phyloP scores from a whole-genome alignment of 2,888 invertebrate species.

The Scrobipalpa costella region DNA sequence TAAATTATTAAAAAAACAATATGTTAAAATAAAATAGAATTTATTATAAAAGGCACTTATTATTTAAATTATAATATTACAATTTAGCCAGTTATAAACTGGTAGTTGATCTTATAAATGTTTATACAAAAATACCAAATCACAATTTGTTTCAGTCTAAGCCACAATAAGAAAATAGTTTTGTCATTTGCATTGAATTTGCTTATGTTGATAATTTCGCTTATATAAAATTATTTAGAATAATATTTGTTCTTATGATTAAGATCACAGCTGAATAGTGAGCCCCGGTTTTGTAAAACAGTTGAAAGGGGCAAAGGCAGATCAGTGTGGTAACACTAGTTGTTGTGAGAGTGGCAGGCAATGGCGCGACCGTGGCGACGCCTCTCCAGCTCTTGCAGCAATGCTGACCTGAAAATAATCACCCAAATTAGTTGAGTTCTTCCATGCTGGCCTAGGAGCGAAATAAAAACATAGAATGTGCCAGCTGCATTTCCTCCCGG shows the following conservation, averaged over 20 bases:
- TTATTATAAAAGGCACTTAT: conserved; percentile 12
- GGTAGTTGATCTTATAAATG: neutral
- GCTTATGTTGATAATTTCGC: neutral
- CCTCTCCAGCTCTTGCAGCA: conserved; percentile 88
- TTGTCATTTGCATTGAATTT: conserved; percentile 22
- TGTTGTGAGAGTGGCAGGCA: conserved; percentile 67
- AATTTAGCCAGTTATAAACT: conserved; percentile 1
- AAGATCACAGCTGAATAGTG: conserved; percentile 70
- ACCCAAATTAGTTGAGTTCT: neutral
- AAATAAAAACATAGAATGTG: too few species aligned
- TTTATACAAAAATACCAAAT: conserved; percentile 13
- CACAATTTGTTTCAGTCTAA: conserved; percentile 22
- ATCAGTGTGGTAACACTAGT: conserved; percentile 54
- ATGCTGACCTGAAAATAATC: conserved; percentile 83
- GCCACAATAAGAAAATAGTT: conserved; percentile 8
- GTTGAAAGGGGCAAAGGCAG: conserved; percentile 44
- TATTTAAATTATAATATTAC: conserved; percentile 4
- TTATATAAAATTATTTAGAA: neutral
- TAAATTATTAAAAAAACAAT: neutral
- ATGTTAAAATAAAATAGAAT: conserved; percentile 9
- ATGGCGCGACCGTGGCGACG: conserved; percentile 63
- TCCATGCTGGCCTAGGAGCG: too few species aligned
- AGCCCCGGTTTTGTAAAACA: neutral
- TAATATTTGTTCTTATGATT: conserved; percentile 39
- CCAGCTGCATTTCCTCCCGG: too few species aligned